Conservation (phyloP, 2,888 invertebrate species). For the Siphlonurus alternatus region DNA sequence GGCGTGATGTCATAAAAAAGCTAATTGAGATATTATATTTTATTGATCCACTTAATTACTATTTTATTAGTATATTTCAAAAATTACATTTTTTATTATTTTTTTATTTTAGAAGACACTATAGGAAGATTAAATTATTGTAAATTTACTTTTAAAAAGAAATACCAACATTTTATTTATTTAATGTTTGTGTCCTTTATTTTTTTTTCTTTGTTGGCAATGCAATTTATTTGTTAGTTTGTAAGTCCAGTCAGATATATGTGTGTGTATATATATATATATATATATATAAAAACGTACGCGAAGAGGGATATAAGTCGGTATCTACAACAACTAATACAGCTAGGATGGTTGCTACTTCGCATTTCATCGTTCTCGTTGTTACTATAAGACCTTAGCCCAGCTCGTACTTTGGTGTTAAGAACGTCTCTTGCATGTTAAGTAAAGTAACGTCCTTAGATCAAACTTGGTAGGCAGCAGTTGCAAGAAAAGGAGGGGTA, state of each 20-base stretch:
- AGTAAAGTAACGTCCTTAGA: neutral
- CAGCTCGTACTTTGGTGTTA: neutral
- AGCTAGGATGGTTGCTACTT: neutral
- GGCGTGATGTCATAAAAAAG: too few species aligned
- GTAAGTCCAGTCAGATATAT: neutral
- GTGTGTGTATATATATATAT: too few species aligned
- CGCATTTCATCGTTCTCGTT: too few species aligned
- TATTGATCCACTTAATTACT: too few species aligned
- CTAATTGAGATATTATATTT: too few species aligned
- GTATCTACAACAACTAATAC: too few species aligned
- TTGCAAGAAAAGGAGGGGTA: too few species aligned
- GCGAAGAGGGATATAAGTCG: neutral
- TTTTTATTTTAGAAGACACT: too few species aligned
- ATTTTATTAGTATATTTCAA: too few species aligned
- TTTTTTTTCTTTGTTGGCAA: neutral
- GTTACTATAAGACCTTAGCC: neutral
- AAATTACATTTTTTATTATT: too few species aligned
- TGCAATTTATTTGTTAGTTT: neutral
- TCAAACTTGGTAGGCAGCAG: neutral
- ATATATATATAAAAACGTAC: too few species aligned
- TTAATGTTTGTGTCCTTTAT: too few species aligned
- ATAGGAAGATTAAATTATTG: neutral
- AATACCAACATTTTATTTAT: neutral
- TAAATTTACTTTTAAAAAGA: neutral
- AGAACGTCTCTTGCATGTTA: neutral